Base-by-base conservation (phyloP, 2,888 invertebrate species). In the Actias luna region DNA sequence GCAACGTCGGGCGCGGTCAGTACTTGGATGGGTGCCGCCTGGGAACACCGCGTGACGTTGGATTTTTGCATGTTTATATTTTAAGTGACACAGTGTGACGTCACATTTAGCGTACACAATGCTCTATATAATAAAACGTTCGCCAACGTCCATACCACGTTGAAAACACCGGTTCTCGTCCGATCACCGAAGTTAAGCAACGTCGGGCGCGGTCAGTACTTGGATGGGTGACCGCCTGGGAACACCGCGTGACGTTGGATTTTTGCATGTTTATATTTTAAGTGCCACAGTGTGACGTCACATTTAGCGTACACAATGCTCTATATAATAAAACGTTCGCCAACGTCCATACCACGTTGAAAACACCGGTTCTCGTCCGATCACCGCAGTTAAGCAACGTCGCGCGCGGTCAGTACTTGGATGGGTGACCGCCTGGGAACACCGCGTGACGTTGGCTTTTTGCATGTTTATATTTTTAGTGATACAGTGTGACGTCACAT, bases 111-210 rank as follows among this genome's bases (percentile, higher is more conserved):
- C n/a, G n/a, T n/a, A n/a, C n/a, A n/a, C n/a, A n/a, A n/a, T n/a
- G n/a, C n/a, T n/a, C n/a, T n/a, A n/a, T n/a, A n/a, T n/a, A n/a
- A n/a, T n/a, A n/a, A n/a, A n/a, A n/a, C n/a, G n/a, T n/a, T n/a
- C n/a, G n/a, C n/a, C n/a, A n/a, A n/a, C n/a, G n/a, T n/a, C n/a
- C n/a, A n/a, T n/a, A n/a, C n/a, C n/a, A n/a, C n/a, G n/a, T n/a
- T n/a, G n/a, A 62, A 62, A 25, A 83, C 85, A 85, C 86, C 84
- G 88, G 87, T 87, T 89, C 88, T 89, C 88, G 87, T 89, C 88
- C 87, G 89, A 89, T 89, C 89, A 89, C 89, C 87, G 89, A 88
- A 88, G 87, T 88, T 87, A 89, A 89, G 88, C 87, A 88, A 86
- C 89, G 82, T 88, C 85, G 88, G 89, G 88, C 88, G 88, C 77